These are phyloP conservation scores for Drosophila dunni DNA, from an alignment of 1,140 invertebrate genomes.

Conservation along the genomic window DNA sequence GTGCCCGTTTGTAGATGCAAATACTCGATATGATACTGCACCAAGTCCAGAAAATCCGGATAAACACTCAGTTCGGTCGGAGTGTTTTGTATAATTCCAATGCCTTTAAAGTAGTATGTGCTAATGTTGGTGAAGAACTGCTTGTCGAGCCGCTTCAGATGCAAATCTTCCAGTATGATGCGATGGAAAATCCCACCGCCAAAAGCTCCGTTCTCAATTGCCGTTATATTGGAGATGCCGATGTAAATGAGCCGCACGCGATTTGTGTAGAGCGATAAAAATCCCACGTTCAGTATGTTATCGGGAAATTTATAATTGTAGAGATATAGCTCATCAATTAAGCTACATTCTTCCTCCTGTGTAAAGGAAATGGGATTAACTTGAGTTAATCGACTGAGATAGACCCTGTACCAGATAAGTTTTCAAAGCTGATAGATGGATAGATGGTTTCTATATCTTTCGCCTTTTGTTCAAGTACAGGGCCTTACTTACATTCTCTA, in stretches of 20 bases:
- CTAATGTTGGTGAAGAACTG: constrained; percentile 47
- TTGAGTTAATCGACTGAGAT: background rate
- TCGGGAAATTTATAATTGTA: constrained; percentile 58
- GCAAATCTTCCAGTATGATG: constrained; percentile 55
- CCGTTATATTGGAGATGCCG: constrained; percentile 48
- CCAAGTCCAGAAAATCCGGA: constrained; percentile 46
- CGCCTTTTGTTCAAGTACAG: too few relatives aligned
- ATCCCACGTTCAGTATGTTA: constrained; percentile 42
- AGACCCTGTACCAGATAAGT: background rate
- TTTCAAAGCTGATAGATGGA: too few relatives aligned
- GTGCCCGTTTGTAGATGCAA: constrained; percentile 48
- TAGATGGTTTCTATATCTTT: too few relatives aligned
- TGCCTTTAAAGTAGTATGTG: constrained; percentile 27
- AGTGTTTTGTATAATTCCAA: constrained; percentile 55
- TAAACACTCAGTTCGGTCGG: constrained; percentile 32
- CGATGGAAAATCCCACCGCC: constrained; percentile 46
- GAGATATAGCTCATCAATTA: constrained; percentile 50
- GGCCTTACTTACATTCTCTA: background rate
- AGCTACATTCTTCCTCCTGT: constrained; percentile 4
- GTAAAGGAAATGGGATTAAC: background rate
- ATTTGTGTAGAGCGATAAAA: constrained; percentile 45
- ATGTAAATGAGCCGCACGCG: constrained; percentile 46
- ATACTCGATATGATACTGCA: constrained; percentile 58
- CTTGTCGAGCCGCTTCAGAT: constrained; percentile 36
- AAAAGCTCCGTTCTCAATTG: constrained; percentile 54